Evolutionary conservation across 2,113 vertebrate species (phyloP).

Genomic region (Tragelaphus buxtoni): DNA sequence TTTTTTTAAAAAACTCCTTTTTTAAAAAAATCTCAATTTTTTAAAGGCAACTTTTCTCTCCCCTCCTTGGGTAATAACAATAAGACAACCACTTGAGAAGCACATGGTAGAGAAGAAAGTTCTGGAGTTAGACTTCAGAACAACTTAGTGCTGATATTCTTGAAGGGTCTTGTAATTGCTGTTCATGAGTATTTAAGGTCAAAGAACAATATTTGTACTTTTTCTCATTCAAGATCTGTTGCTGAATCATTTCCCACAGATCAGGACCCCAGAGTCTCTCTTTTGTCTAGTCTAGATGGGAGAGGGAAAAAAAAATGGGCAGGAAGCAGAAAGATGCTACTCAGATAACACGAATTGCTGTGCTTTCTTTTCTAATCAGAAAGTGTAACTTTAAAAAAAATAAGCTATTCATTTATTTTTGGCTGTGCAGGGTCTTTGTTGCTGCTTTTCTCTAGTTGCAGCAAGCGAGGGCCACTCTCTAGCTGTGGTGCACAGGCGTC

Average conservation of each 20-base stretch:
- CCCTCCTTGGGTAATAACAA: background rate
- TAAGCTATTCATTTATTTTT: background rate
- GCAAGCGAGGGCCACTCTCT: background rate
- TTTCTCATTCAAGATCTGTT: background rate
- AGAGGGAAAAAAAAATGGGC: background rate
- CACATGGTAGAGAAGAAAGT: background rate
- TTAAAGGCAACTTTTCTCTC: background rate
- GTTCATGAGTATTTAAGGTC: background rate
- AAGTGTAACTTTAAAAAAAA: background rate
- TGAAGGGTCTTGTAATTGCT: background rate
- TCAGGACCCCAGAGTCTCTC: background rate
- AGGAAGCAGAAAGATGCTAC: background rate
- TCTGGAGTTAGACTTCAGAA: background rate
- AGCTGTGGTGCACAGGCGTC: background rate
- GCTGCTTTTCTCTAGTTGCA: background rate
- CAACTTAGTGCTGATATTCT: background rate
- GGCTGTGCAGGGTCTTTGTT: background rate
- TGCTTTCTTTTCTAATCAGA: background rate
- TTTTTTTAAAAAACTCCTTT: too few relatives aligned
- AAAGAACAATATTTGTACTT: background rate
- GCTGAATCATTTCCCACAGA: background rate
- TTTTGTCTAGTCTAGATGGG: background rate
- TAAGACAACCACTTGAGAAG: background rate
- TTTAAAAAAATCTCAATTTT: background rate
- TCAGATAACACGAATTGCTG: background rate